phyloP scores from a whole-genome alignment of 2,113 vertebrate species.

The Heterocephalus glaber region DNA sequence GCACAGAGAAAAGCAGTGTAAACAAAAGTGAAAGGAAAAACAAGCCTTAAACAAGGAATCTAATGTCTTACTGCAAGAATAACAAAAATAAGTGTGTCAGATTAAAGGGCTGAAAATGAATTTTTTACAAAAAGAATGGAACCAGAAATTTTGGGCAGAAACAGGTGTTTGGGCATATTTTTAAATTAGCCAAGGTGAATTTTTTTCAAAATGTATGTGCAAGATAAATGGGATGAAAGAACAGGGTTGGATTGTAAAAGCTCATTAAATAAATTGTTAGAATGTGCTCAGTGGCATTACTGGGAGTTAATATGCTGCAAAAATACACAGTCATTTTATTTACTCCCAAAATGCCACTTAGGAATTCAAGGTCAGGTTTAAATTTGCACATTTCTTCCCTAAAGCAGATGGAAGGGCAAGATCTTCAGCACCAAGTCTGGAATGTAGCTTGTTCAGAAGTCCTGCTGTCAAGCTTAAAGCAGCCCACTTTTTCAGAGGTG shows the following conservation, averaged over 20 bases:
- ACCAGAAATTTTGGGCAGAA: not conserved
- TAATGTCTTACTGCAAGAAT: not conserved
- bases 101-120: not conserved
- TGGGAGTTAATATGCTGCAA: not conserved
- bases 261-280: constrained; percentile 4
- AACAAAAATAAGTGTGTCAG: not conserved
- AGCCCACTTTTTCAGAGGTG: not conserved
- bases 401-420: constrained; percentile 40
- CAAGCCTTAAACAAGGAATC: not conserved
- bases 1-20: not conserved
- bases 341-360: not conserved
- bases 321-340: constrained; percentile 48
- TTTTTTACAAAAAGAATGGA: not conserved
- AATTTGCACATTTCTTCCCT: constrained; percentile 44
- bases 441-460: not conserved
- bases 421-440: not conserved
- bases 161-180: not conserved
- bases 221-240: not conserved
- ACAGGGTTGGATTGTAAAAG: not conserved
- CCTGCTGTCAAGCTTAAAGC: constrained; percentile 39
- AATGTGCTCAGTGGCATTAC: not conserved
- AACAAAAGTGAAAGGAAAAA: not conserved
- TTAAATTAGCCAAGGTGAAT: not conserved
- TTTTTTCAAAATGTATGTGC: not conserved
- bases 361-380: constrained; percentile 66